These are phyloP conservation scores for Aspidoscelis tigris DNA, from an alignment of 2,113 vertebrate genomes.

Conservation along the genomic window DNA sequence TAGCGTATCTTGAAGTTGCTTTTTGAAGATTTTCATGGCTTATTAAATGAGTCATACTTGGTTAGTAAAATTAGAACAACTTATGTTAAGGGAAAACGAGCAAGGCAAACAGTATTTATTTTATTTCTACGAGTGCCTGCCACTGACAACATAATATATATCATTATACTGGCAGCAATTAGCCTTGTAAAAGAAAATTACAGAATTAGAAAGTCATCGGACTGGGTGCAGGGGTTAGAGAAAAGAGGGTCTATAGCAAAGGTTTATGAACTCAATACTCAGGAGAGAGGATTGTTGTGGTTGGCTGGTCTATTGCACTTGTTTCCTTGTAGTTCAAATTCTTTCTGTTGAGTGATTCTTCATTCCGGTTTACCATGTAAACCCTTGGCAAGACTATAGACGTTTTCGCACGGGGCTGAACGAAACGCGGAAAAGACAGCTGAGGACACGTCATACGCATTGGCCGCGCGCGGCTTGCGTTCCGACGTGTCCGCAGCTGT, in stretches of 20 bases:
- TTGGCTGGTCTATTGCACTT: not conserved
- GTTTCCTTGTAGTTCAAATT: not conserved
- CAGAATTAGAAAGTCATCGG: not conserved
- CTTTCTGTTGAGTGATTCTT: not conserved
- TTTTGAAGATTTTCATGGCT: slow-evolving; percentile 51
- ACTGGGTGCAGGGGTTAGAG: not conserved
- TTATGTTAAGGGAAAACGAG: slow-evolving; percentile 58
- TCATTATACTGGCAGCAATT: slow-evolving; percentile 23
- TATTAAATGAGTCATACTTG: slow-evolving; percentile 49
- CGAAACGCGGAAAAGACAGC: too few relatives aligned
- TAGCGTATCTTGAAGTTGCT: slow-evolving; percentile 20
- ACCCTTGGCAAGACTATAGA: not conserved
- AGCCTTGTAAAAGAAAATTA: not conserved
- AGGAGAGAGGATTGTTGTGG: not conserved
- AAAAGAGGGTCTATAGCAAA: not conserved
- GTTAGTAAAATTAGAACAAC: slow-evolving; percentile 54
- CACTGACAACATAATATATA: slow-evolving; percentile 29
- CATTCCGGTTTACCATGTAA: not conserved
- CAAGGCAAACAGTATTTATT: slow-evolving; percentile 58
- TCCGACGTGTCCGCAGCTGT: too few relatives aligned
- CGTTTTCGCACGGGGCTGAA: too few relatives aligned
- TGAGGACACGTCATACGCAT: too few relatives aligned
- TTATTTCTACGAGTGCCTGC: slow-evolving; percentile 36
- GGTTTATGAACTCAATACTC: slow-evolving; percentile 1
- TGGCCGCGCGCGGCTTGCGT: too few relatives aligned